Percentiles rank a stretch among this genome's conserved stretches.
Conservation (phyloP, 2,113 vertebrate genomes). For the Scortum barcoo region DNA sequence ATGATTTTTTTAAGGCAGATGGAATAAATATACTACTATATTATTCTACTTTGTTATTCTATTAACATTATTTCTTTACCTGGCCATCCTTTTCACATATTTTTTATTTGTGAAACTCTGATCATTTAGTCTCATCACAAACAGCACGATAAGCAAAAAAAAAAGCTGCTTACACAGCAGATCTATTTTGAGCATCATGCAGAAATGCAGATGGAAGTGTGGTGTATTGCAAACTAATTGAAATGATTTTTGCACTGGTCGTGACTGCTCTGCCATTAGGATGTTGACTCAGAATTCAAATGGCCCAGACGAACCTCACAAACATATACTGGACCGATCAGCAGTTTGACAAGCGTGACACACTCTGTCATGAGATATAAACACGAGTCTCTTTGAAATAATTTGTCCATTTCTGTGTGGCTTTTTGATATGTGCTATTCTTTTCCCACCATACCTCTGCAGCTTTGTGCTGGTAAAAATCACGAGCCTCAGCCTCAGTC, state of each 20-base stretch:
- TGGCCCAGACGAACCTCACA: slow-evolving; percentile 8
- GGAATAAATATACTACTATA: background rate
- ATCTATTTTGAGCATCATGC: slow-evolving; percentile 67
- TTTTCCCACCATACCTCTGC: slow-evolving; percentile 80
- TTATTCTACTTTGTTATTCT: background rate
- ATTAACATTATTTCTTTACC: slow-evolving; percentile 2
- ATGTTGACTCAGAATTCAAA: slow-evolving; percentile 52
- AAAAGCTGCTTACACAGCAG: slow-evolving; percentile 64
- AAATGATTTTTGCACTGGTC: slow-evolving; percentile 47
- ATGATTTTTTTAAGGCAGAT: background rate
- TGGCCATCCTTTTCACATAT: slow-evolving; percentile 28
- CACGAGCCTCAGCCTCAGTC: slow-evolving; percentile 83
- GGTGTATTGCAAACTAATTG: slow-evolving; percentile 57
- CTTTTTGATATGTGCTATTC: background rate
- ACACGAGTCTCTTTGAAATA: background rate
- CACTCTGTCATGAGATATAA: background rate
- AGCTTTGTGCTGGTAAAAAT: slow-evolving; percentile 87
- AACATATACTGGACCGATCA: slow-evolving; percentile 28
- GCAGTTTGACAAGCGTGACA: slow-evolving; percentile 7
- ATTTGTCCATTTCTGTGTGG: background rate
- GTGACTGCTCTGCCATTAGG: slow-evolving; percentile 28
- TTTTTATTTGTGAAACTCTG: slow-evolving; percentile 49
- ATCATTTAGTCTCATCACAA: slow-evolving; percentile 56
- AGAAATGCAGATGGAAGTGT: slow-evolving; percentile 59
- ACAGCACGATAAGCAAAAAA: slow-evolving; percentile 63